Percentiles rank a stretch among this genome's conserved stretches.
Conservation (phyloP, 2,888 invertebrate species). For the Rhimphoctona megacephalus region DNA sequence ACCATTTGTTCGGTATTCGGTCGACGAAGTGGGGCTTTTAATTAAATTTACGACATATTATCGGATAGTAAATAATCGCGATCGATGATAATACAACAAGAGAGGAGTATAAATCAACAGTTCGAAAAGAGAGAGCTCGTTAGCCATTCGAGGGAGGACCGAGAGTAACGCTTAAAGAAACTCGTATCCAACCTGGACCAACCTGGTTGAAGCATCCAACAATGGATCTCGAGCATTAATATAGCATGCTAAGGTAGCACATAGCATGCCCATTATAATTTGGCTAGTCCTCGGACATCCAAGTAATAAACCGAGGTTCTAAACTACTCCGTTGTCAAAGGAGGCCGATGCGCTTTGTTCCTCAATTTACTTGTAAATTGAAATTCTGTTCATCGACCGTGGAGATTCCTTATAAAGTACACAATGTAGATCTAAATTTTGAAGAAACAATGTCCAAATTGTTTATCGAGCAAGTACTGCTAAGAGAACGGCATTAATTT, state of each 20-base stretch:
- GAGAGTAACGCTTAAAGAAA: conserved; percentile 18
- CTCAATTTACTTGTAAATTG: too few relatives aligned
- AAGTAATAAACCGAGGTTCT: not conserved
- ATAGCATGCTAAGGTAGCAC: conserved; percentile 12
- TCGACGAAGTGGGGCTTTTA: conserved; percentile 70
- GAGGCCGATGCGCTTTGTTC: too few relatives aligned
- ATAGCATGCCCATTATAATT: not conserved
- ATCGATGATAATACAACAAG: conserved; percentile 75
- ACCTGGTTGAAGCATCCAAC: conserved; percentile 22
- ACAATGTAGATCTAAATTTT: too few relatives aligned
- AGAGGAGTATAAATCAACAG: conserved; percentile 73
- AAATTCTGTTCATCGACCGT: too few relatives aligned
- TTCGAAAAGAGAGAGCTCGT: conserved; percentile 61
- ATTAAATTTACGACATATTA: conserved; percentile 81
- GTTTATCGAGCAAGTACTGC: not conserved
- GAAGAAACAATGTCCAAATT: not conserved
- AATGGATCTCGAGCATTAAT: conserved; percentile 43
- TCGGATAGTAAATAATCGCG: conserved; percentile 76
- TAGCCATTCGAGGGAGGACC: conserved; percentile 50
- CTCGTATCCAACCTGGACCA: conserved; percentile 16
- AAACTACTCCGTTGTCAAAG: too few relatives aligned
- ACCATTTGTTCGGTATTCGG: conserved; percentile 10
- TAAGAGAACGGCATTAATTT: not conserved
- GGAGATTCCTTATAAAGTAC: too few relatives aligned
- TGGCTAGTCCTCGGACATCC: not conserved